Conservation (phyloP, 2,888 invertebrate species). For the Trachelus stipa region DNA sequence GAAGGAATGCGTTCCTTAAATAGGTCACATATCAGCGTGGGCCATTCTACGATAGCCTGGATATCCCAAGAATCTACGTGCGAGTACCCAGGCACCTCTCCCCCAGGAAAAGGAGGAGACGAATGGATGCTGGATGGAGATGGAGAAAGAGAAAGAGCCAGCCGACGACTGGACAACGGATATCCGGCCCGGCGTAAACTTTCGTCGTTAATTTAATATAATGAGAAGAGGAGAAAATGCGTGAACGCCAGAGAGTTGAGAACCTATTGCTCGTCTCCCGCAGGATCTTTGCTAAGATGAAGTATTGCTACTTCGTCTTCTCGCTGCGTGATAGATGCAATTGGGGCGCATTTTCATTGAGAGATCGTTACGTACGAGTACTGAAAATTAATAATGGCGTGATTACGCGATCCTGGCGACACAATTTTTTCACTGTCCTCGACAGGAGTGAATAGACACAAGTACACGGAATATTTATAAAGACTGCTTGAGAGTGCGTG, state of each 20-base stretch:
- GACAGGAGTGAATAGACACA: conserved; percentile 9
- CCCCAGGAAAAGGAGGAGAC: background rate
- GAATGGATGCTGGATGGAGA: background rate
- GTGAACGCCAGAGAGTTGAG: background rate
- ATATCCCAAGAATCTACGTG: background rate
- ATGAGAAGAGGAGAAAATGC: background rate
- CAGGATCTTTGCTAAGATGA: background rate
- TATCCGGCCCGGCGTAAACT: background rate
- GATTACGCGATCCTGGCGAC: background rate
- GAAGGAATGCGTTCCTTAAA: background rate
- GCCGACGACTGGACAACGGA: background rate
- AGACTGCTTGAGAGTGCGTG: conserved; percentile 63
- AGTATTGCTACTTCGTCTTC: background rate
- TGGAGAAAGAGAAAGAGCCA: background rate
- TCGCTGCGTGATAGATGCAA: background rate
- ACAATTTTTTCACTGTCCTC: background rate
- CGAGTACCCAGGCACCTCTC: background rate
- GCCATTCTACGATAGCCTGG: background rate
- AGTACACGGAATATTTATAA: conserved; percentile 59
- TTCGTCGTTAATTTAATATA: background rate
- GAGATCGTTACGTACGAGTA: background rate
- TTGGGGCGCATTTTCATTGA: too few relatives aligned
- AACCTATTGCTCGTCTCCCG: background rate
- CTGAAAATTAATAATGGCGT: background rate
- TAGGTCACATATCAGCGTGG: background rate